Evolutionary conservation across 2,888 invertebrate species (phyloP), one percentile per base, ranked within the genome.

Genomic region (Hoplodrina blanda): DNA sequence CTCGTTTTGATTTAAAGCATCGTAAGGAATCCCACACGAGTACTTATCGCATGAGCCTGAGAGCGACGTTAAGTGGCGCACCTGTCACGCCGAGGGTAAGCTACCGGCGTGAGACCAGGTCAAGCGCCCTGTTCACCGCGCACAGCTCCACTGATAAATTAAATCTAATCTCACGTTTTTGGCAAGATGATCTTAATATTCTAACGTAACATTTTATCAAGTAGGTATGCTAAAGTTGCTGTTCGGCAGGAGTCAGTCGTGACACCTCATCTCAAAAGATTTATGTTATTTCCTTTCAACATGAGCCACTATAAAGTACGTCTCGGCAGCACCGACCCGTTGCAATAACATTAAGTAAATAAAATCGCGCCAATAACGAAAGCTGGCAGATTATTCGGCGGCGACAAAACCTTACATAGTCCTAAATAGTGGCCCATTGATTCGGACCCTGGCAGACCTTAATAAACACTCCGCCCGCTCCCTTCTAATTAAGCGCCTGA

Each of bases 401-500:
- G 60, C 78, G 84, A 84, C 82, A 87, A 82, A 82, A 72, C 80
- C 83, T 74, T 80, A 83, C 80, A 82, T 78, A 78, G 73, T 80
- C 77, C 84, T 86, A 85, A 88, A 88, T 85, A 88, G 87, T 88
- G 83, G 83, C 73, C 85, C 86, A 88, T 88, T 88, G 88, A 88
- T 87, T 88, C 83, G 78, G 71, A 75, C 78, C 87, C 78, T 63
- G 73, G 72, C 82, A 79, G 85, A 86, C 87, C 88, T 85, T 84
- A 87, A 89, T 89, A 89, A 89, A 90, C 88, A 87, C 84, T 82
- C 82, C 78, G 74, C 81, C 71, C 75, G 82, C 84, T 87, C 86
- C 87, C 86, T 86, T 88, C 90, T 91, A 91, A 92, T 92, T 92
- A 92, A 90, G 88, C 87, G 85, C 73, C 86, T 84, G 87, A 88